phyloP scores from a whole-genome alignment of 1,140 invertebrate genomes.

The Scaptomyza montana region DNA sequence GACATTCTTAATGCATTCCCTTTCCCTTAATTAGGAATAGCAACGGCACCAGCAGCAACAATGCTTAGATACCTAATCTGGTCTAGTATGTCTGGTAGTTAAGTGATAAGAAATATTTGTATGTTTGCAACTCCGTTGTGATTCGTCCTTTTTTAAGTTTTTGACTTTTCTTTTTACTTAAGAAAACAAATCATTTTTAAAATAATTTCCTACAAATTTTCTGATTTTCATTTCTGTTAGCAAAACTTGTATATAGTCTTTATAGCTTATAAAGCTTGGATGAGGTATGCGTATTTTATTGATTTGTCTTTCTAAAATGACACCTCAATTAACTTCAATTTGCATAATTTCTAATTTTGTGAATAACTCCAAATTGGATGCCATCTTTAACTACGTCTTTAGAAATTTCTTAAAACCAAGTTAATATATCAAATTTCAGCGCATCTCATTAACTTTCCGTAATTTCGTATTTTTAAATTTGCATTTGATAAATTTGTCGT shows the following conservation, averaged over 20 bases:
- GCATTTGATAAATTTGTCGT: constrained; percentile 77
- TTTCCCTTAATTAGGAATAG: constrained; percentile 51
- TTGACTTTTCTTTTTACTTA: no score
- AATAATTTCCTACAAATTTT: no score
- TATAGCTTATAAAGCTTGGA: no score
- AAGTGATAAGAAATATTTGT: no score
- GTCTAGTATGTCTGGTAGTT: no score
- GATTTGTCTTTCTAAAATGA: neutral
- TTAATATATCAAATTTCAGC: constrained; percentile 10
- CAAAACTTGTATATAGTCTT: no score
- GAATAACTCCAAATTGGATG: constrained; percentile 31
- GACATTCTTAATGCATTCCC: constrained; percentile 57
- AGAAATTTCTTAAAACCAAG: neutral
- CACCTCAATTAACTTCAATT: neutral
- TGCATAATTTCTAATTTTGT: neutral
- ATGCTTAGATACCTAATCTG: neutral
- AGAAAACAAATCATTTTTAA: no score
- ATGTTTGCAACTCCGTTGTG: no score
- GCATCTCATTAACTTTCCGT: constrained; percentile 9
- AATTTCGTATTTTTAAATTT: constrained; percentile 44
- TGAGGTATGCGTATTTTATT: neutral
- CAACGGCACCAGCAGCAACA: constrained; percentile 2
- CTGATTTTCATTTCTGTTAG: no score
- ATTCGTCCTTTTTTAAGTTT: no score
- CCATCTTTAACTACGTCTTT: constrained; percentile 11